Conservation (phyloP, 2,888 invertebrate species). For the Scaptomyza cyrtandrae region DNA sequence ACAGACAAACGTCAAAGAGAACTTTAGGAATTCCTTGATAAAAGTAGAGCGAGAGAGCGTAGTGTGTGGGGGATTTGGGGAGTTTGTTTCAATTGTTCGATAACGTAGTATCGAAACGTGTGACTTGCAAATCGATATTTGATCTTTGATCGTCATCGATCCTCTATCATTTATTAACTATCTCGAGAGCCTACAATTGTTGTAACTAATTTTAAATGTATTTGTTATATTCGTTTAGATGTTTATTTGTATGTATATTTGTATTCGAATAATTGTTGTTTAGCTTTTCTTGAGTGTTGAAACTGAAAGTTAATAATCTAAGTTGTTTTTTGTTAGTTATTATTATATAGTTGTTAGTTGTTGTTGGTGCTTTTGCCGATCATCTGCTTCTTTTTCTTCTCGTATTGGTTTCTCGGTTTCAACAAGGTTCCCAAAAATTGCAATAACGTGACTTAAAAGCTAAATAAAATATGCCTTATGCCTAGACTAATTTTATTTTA, state of each 20-base stretch:
- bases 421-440: slow-evolving; percentile 46
- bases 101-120: slow-evolving; percentile 34
- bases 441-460: slow-evolving; percentile 62
- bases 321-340: background rate
- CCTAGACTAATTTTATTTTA: slow-evolving; percentile 37
- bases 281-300: slow-evolving; percentile 32
- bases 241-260: slow-evolving; percentile 16
- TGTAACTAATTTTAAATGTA: slow-evolving; percentile 33
- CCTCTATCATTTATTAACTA: slow-evolving; percentile 34
- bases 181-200: slow-evolving; percentile 41
- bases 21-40: background rate
- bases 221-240: background rate
- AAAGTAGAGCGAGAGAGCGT: slow-evolving; percentile 20
- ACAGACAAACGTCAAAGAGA: slow-evolving; percentile 5
- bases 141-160: slow-evolving; percentile 37
- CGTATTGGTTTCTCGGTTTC: slow-evolving; percentile 24
- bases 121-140: slow-evolving; percentile 49
- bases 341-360: slow-evolving; percentile 12
- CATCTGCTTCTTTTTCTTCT: slow-evolving; percentile 2
- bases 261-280: slow-evolving; percentile 12
- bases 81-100: slow-evolving; percentile 23
- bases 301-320: slow-evolving; percentile 33
- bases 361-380: slow-evolving; percentile 14
- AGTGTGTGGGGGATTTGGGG: background rate
- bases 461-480: slow-evolving; percentile 66